phyloP scores from a whole-genome alignment of 2,113 vertebrate genomes.

The Haemorhous mexicanus region DNA sequence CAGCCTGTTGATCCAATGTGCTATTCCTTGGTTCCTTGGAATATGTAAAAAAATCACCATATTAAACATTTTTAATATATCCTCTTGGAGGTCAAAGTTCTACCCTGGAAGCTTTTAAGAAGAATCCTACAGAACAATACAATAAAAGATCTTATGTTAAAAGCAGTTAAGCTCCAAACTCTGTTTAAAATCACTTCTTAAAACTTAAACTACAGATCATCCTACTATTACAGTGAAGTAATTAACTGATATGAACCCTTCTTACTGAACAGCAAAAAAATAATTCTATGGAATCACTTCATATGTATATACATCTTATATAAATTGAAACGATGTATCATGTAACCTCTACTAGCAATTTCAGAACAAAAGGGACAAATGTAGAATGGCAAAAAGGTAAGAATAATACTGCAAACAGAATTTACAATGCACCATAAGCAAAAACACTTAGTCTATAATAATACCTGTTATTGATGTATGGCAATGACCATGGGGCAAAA shows the following conservation, averaged over 20 bases:
- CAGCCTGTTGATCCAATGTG: neutral
- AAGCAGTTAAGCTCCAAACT: neutral
- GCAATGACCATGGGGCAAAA: slow-evolving; percentile 78
- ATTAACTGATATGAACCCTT: neutral
- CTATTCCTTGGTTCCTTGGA: neutral
- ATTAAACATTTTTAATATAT: neutral
- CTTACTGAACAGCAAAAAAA: neutral
- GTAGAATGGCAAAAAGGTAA: slow-evolving; percentile 58
- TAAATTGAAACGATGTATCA: slow-evolving; percentile 31
- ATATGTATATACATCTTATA: slow-evolving; percentile 13
- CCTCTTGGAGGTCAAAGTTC: neutral
- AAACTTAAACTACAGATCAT: neutral
- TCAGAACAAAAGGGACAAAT: slow-evolving; percentile 20
- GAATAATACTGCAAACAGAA: slow-evolving; percentile 66
- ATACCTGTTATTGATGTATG: slow-evolving; percentile 79
- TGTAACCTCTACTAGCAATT: slow-evolving; percentile 49
- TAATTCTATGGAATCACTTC: neutral
- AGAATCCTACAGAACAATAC: neutral
- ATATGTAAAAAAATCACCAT: neutral
- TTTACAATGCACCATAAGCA: slow-evolving; percentile 76
- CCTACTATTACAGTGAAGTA: neutral
- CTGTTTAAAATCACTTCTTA: neutral
- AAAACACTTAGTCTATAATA: slow-evolving; percentile 77
- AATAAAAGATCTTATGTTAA: neutral
- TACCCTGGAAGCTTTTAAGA: neutral